Base-by-base conservation (phyloP, 2,113 vertebrate species). In the Euleptes europaea region DNA sequence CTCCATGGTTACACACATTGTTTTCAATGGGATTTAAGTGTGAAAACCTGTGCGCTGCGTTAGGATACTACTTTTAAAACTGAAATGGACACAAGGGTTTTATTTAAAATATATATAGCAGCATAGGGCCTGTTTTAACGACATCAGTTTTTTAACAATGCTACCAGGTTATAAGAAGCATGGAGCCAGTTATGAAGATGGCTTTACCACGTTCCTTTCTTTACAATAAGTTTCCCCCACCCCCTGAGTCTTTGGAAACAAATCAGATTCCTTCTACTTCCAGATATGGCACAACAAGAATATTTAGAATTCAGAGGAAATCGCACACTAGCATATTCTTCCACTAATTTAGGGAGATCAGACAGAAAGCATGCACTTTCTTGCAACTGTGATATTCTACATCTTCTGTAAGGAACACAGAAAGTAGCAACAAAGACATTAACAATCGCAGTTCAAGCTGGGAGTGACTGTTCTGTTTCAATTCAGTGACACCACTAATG, bases 401-500 rank as follows among this genome's bases (percentile, higher is more conserved):
- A 83, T 94, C 92, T 94, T 91, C 90, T 88, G 86, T 26, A 88
- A 63, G 90, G 89, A 95, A 95, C 93, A 94, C 91, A 94, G 26
- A 93, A 94, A 97, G 94, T 92, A 95, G 94, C 96, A 97, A 98
- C 97, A 98, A 97, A 97, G 96, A 97, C 95, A 96, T 97, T 96
- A 96, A 95, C 94, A 96, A 96, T 70, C 94, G 97, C 96, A 95
- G 96, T 94, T 97, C 95, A 97, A 97, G 97, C 97, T 97, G 97
- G 94, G 96, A 98, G 97, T 97, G 97, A 95, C 96, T 95, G 97
- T 96, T 98, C 97, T 96, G 97, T 98, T 97, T 98, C 97, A 98
- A 99, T 98, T 98, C 98, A 98, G 96, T 97, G 97, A 97, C 96
- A 96, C 95, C 97, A 97, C 98, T 98, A 99, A 99, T 98, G 98